A percentile compares a stretch with the other conserved stretches of the same genome.
Evolutionary conservation across 2,888 invertebrate genomes (phyloP).

Genomic region (Trichogramma dendrolimi): DNA sequence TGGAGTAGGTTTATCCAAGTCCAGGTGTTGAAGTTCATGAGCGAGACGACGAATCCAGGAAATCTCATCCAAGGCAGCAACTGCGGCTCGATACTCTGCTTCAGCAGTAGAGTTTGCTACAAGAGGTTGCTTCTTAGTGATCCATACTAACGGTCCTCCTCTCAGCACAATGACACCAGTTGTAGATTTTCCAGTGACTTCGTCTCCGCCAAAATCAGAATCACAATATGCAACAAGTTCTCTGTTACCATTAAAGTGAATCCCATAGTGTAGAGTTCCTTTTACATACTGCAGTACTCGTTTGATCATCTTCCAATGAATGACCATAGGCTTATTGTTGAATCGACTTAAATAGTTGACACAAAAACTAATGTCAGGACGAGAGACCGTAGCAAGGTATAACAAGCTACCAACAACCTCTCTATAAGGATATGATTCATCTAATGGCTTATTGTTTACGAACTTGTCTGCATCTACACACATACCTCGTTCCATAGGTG

Average conservation of each 20-base stretch:
- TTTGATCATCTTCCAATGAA: slow-evolving; percentile 31
- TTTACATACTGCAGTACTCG: slow-evolving; percentile 28
- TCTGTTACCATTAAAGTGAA: slow-evolving; percentile 31
- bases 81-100: slow-evolving; percentile 40
- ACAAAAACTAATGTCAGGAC: slow-evolving; percentile 35
- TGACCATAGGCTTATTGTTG: slow-evolving; percentile 28
- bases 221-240: slow-evolving; percentile 27
- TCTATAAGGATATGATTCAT: slow-evolving; percentile 18
- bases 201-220: slow-evolving; percentile 29
- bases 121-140: slow-evolving; percentile 30
- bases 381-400: too few species aligned
- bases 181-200: slow-evolving; percentile 6
- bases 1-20: slow-evolving; percentile 30
- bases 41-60: slow-evolving; percentile 37
- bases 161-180: slow-evolving; percentile 16
- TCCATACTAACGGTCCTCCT: slow-evolving; percentile 38
- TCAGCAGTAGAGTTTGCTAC: slow-evolving; percentile 36
- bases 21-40: slow-evolving; percentile 30
- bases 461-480: slow-evolving; percentile 28
- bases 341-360: slow-evolving; percentile 35
- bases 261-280: slow-evolving; percentile 29
- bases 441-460: slow-evolving; percentile 28
- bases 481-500: slow-evolving; percentile 37
- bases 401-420: slow-evolving; percentile 30
- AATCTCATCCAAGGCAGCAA: slow-evolving; percentile 36